Conservation (phyloP, 2,888 invertebrate species). For the Drosophila sordidula region DNA sequence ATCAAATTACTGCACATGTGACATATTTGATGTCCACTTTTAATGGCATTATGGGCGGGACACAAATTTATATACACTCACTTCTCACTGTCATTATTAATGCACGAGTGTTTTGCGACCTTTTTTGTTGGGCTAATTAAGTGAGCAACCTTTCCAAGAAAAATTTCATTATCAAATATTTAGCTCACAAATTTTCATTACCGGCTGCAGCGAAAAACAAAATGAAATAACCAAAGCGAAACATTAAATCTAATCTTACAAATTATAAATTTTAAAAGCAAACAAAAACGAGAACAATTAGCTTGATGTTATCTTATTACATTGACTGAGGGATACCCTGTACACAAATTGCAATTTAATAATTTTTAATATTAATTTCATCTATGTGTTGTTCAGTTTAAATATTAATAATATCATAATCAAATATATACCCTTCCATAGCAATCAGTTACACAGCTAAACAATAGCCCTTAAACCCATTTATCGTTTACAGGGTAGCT, state of each 20-base stretch:
- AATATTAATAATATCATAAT: background rate
- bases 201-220: background rate
- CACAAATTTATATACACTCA: conserved; percentile 4
- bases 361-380: too few species aligned
- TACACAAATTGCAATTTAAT: background rate
- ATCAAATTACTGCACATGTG: conserved; percentile 51
- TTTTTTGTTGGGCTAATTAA: conserved; percentile 20
- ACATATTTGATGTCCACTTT: conserved; percentile 39
- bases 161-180: conserved; percentile 2
- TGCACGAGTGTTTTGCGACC: background rate
- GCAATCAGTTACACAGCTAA: background rate
- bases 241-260: conserved; percentile 17
- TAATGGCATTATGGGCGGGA: conserved; percentile 19
- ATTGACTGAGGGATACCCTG: background rate
- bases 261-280: conserved; percentile 31
- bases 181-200: conserved; percentile 3
- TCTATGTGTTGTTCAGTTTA: too few species aligned
- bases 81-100: background rate
- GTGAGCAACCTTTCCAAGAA: background rate
- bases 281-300: conserved; percentile 16
- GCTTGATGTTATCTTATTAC: background rate
- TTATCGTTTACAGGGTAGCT: background rate
- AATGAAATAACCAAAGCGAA: conserved; percentile 9
- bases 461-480: too few species aligned
- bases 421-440: background rate